Base-by-base conservation (phyloP, 2,888 invertebrate genomes). In the Cheilosia grossa region DNA sequence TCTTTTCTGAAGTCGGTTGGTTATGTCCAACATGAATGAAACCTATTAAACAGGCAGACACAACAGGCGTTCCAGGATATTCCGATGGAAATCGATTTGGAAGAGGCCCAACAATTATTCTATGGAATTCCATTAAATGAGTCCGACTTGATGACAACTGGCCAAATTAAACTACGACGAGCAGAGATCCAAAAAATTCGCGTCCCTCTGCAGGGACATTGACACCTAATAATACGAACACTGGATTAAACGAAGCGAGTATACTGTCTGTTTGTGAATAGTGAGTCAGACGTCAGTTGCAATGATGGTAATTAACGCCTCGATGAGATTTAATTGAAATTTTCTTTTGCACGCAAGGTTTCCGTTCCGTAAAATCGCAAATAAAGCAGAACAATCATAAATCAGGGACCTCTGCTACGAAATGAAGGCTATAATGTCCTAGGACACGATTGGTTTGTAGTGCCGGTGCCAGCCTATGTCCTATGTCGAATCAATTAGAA, bases 11-110 rank as follows among this genome's bases (percentile, higher is more conserved):
- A 17, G 17, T 5, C 44, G 30, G 30, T 7, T 30, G 7, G 9
- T 30, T 30, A 30, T 30, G 30, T 30, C 30, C 63, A 37, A 63
- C 24, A 51, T 21, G 67, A 44, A 78, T 72, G 47, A 82, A 73
- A 66, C 64, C 64, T 72, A 59, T 77, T 77, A 77, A 82, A 66
- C 64, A 72, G 30, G 30, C 24, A 56, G 10, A 75, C 59, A 66
- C 17, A 49, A 19, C 21, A 9, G 21, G 40, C 66, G 59, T 37
- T 53, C n/a, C 40, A 82, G 19, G 47, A 56, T n/a, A n/a, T 78
- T 85, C 56, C 40, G 24, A 64, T 33, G 51, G n/a, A 73, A 82
- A 85, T 87, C 83, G 81, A 87, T 81, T 87, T 87, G 83, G 87
- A 87, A 79, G 59, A 63, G 37, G 27, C 73, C 77, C 82, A 87